Evolutionary conservation across 2,888 invertebrate genomes (phyloP).

Genomic region (Rhingia campestris): DNA sequence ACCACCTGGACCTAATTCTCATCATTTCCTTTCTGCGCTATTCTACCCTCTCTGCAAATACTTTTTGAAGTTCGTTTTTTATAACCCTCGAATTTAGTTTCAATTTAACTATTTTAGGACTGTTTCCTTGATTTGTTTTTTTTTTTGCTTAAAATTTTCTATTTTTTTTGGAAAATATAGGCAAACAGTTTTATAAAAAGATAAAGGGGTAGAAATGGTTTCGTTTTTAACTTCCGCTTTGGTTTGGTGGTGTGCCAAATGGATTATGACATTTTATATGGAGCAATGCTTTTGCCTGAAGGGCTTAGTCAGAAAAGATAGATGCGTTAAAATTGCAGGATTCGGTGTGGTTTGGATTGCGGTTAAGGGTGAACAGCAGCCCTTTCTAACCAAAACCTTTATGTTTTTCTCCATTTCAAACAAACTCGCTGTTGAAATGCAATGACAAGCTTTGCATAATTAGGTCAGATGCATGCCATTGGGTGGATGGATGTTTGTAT

Average conservation of each 20-base stretch:
- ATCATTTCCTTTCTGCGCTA: too few species aligned
- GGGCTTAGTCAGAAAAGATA: background rate
- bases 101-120: background rate
- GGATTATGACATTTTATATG: background rate
- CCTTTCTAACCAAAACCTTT: background rate
- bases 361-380: background rate
- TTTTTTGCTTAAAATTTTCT: conserved; percentile 1
- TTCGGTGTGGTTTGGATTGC: background rate
- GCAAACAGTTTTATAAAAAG: conserved; percentile 5
- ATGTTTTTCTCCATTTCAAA: background rate
- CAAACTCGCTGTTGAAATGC: background rate
- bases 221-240: background rate
- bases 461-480: background rate
- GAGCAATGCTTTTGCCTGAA: background rate
- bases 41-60: too few species aligned
- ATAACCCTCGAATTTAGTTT: too few species aligned
- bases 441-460: conserved; percentile 2
- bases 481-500: background rate
- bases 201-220: background rate
- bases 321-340: background rate
- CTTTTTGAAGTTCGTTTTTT: too few species aligned
- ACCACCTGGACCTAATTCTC: too few species aligned
- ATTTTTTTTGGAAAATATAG: background rate
- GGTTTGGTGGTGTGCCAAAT: background rate
- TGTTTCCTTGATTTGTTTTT: conserved; percentile 6